These are phyloP conservation scores for Coboldia fuscipes DNA, from an alignment of 1,140 invertebrate species.

Conservation along the genomic window DNA sequence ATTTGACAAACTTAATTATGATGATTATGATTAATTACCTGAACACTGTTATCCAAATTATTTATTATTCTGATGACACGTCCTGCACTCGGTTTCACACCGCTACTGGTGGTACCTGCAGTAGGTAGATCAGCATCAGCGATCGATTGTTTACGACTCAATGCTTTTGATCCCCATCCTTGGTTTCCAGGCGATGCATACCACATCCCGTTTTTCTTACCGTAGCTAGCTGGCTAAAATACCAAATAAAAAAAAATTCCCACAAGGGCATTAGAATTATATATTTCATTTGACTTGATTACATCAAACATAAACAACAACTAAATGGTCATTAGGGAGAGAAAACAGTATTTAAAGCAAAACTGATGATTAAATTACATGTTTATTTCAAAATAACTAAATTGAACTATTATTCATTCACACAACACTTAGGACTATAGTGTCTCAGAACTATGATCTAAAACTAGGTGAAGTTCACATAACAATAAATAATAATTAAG, in stretches of 20 bases:
- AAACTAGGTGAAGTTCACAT: too few species aligned
- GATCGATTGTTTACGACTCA: constrained; percentile 47
- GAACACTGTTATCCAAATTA: constrained; percentile 73
- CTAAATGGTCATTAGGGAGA: constrained; percentile 12
- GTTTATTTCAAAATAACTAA: neutral
- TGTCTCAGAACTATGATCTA: neutral
- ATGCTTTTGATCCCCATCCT: constrained; percentile 25
- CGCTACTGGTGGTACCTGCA: constrained; percentile 30
- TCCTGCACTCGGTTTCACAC: constrained; percentile 53
- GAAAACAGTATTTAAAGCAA: too few species aligned
- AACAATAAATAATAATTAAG: too few species aligned
- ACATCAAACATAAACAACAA: constrained; percentile 6
- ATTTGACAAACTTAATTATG: too few species aligned
- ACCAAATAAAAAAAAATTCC: constrained; percentile 3
- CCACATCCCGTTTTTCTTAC: constrained; percentile 71
- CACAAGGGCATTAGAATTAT: constrained; percentile 1
- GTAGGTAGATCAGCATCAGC: constrained; percentile 49
- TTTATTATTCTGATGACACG: constrained; percentile 80
- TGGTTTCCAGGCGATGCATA: constrained; percentile 43
- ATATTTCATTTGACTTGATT: constrained; percentile 2
- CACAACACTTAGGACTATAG: neutral
- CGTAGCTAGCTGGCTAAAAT: constrained; percentile 57
- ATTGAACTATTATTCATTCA: constrained; percentile 1
- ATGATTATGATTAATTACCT: constrained; percentile 34
- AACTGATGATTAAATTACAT: constrained; percentile 6